Percentiles rank a stretch among this genome's conserved stretches.
These are phyloP conservation scores for Craseonycteris thonglongyai DNA, from an alignment of 2,113 vertebrate species.

Conservation along the genomic window DNA sequence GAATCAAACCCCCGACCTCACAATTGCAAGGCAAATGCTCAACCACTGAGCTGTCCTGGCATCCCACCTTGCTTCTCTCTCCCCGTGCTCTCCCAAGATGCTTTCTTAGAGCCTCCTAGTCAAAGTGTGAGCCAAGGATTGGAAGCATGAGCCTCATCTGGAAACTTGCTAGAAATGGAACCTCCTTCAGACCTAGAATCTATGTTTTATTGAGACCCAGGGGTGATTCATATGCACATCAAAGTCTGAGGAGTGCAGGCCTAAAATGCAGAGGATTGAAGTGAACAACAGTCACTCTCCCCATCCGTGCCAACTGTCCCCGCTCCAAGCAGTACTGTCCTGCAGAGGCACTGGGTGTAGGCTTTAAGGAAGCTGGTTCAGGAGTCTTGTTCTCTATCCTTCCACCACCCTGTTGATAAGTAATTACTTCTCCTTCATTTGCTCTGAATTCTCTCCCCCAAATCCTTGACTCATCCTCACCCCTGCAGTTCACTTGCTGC, in stretches of 20 bases:
- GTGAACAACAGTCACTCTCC: not conserved
- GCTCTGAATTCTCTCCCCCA: not conserved
- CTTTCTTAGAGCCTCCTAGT: not conserved
- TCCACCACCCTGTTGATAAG: not conserved
- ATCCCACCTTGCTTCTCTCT: not conserved
- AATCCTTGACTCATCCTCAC: slow-evolving; percentile 2
- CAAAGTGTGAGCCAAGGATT: too few species aligned
- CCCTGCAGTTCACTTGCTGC: not conserved
- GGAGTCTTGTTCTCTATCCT: not conserved
- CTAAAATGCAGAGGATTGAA: not conserved
- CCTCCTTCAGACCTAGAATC: not conserved
- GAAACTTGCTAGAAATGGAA: not conserved
- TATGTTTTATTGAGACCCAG: not conserved
- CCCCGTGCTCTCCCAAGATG: not conserved
- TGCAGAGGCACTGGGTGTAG: not conserved
- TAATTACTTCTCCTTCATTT: not conserved
- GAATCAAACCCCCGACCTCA: too few species aligned
- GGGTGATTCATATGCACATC: not conserved
- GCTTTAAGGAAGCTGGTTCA: not conserved
- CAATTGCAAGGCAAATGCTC: too few species aligned
- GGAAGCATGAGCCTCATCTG: not conserved
- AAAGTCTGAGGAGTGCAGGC: not conserved
- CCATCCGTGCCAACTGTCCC: not conserved
- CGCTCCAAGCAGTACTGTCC: fast-evolving
- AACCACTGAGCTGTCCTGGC: too few species aligned